Evolutionary conservation across 2,888 invertebrate genomes (phyloP), one percentile per base, ranked within the genome.

Genomic region (Listrodromus nycthemerus): DNA sequence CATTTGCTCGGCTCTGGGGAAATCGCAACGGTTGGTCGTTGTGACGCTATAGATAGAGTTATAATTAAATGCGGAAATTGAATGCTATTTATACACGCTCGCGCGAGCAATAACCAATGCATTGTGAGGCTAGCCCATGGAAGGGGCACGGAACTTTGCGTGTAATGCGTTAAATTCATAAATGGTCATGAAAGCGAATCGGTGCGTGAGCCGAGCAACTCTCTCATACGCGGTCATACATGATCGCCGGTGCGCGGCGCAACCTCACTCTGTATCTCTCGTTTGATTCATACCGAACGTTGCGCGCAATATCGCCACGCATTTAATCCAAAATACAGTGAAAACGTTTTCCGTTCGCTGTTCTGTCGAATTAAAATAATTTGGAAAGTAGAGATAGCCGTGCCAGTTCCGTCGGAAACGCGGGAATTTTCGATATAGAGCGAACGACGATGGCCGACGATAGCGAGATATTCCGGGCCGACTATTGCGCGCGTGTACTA

Each of bases 241-340:
- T 74, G 74, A 63, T 30, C 52, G 45, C 33, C 21, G 27, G 10
- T 16, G n/a, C 50, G 33, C 19, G 52, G 27, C 21, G 63, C 61
- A 6, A 61, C 41, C 16, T 45, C 41, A 1, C 41, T 16, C 3
- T 61, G 30, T 37, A 65, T 75, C 48, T 69, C 33, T 13, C 74
- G 67, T 61, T 74, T 69, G 45, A 33, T 74, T 74, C 24, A 74
- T 61, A 71, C 41, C 83, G 85, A 86, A 84, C 3, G 16, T 16
- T 16, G 86, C 82, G 70, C 33, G 82, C 76, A 80, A 85, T 85
- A 86, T 87, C 86, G 67, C 85, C 41, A 48, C 75, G 74, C 76
- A 82, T 88, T 85, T 87, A 83, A 88, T 86, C 85, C 84, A 83
- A 82, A 86, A 87, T 85, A 83, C 85, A 74, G 65, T 69, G 80